Base-by-base conservation (phyloP, 2,797 vertebrate species). In the Artibeus jamaicensis region DNA sequence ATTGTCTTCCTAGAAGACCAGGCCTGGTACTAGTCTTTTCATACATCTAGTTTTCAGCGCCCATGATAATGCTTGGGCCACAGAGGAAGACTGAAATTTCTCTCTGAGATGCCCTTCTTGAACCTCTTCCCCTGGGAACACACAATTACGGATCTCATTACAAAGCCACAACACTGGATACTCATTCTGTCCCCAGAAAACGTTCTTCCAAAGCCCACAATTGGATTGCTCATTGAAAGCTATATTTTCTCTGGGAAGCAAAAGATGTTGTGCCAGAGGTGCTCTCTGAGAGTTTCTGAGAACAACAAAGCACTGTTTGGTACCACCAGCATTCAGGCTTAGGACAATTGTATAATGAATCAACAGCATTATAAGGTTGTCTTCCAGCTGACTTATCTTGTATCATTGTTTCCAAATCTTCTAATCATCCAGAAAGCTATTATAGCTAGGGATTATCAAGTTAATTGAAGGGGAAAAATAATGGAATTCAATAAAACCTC, bases 381-480 rank as follows among this genome's bases (percentile, higher is more conserved):
- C 62, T 95, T 95, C 97, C 21, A 0, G 79, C 67, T 1, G 1
- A 91, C 88, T 98, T 97, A 88, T 1, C 48, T 78, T 90, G 83
- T 73, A 88, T 91, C 92, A 84, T 70, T 4, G 1, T 93, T 95
- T 96, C 86, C 86, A 91, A 93, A 97, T 94, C 74, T 89, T 83
- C 96, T 94, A 96, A 94, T 97, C 93, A 91, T 79, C 85, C 85
- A 59, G 70, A 97, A 95, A 97, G 67, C 91, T 95, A 81, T 94
- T 82, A 46, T 77, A 97, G 92, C 86, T 95, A 94, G 86, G 86
- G 95, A 97, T 97, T 97, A 94, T 82, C n/a, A 71, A 89, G 95
- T 39, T 95, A 93, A 96, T 87, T 86, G 74, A 48, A 68, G 74
- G 86, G 77, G 46, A 6, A n/a, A 65, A 59, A 78, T 74, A 67